Base-by-base conservation (phyloP, 2,113 vertebrate genomes). In the Fregetta grallaria region DNA sequence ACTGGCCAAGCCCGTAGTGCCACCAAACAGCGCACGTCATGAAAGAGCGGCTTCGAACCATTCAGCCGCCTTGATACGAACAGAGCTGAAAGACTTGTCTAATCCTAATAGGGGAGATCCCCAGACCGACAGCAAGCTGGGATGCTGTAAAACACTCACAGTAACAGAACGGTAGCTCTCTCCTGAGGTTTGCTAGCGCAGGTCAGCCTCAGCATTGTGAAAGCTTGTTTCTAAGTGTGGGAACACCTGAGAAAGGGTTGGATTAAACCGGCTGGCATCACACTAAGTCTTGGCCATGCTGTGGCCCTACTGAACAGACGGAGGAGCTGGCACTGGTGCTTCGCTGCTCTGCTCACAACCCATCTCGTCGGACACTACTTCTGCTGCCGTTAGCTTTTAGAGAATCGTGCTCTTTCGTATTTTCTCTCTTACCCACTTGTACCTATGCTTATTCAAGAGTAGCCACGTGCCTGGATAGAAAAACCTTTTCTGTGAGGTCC, bases 1-100 rank as follows among this genome's bases (percentile, higher is more conserved):
- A 52, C 49, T 3, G 0, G 53, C 47, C 29, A 7, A 79, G 40
- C 30, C 88, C 1, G 0, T 3, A 6, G 44, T 3, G 20, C 30
- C 88, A 86, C 21, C 70, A 55, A 71, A 71, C 5, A 4, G 11
- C 3, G 8, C 22, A 4, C 0, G 3, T 25, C 70, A 18, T 7
- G 26, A 26, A 61, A 59, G 32, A 78, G 52, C 6, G 1, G 18
- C 15, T 23, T 71, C 86, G 72, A 87, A 72, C 65, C 6, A 3
- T 30, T 81, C 36, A 36, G 67, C 47, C 78, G 42, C 40, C 76
- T 67, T 25, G 30, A 7, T 20, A 30, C 0, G 0, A 80, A 10
- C 22, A 27, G 13, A 44, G 36, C 36, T 68, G 45, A 26, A 36
- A 78, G 73, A 30, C 27, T 49, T 62, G n/a, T 29, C 27, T 68